Percentiles rank a stretch among this genome's conserved stretches.
Evolutionary conservation across 2,113 vertebrate species (phyloP).

Genomic region (Gadus macrocephalus): DNA sequence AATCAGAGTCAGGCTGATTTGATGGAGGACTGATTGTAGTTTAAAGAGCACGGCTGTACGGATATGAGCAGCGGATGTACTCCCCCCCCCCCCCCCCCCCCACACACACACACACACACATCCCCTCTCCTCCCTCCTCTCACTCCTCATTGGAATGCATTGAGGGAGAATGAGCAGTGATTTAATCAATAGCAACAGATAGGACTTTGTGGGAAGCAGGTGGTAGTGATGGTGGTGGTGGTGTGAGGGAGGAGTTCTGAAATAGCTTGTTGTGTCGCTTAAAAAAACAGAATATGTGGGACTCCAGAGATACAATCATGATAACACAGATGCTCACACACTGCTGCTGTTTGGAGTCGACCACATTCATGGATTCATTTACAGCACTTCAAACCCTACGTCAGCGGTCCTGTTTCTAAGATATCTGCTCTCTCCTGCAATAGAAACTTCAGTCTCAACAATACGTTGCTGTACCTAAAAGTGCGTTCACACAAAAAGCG

Average conservation of each 20-base stretch:
- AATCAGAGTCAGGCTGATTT: constrained; percentile 46
- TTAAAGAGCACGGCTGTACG: constrained; percentile 41
- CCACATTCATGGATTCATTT: too few species aligned
- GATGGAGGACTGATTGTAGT: constrained; percentile 53
- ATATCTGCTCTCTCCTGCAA: too few species aligned
- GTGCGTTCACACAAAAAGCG: too few species aligned
- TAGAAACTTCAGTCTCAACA: too few species aligned
- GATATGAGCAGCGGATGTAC: too few species aligned
- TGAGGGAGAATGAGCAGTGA: constrained; percentile 10
- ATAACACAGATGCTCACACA: constrained; percentile 44
- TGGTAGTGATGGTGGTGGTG: constrained; percentile 6
- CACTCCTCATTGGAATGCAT: too few species aligned
- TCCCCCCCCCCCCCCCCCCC: too few species aligned
- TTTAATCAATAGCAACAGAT: constrained; percentile 30
- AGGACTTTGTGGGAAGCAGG: not conserved
- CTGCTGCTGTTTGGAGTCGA: constrained; percentile 28
- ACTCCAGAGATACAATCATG: constrained; percentile 53
- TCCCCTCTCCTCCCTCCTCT: too few species aligned
- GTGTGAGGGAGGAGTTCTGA: not conserved
- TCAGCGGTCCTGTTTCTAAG: not conserved
- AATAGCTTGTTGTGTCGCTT: constrained; percentile 20
- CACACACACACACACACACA: too few species aligned
- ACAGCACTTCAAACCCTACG: not conserved
- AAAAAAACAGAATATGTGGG: constrained; percentile 40
- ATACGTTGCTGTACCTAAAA: too few species aligned